Conservation (phyloP, 2,888 invertebrate genomes). For the Phymatocera aterrima region DNA sequence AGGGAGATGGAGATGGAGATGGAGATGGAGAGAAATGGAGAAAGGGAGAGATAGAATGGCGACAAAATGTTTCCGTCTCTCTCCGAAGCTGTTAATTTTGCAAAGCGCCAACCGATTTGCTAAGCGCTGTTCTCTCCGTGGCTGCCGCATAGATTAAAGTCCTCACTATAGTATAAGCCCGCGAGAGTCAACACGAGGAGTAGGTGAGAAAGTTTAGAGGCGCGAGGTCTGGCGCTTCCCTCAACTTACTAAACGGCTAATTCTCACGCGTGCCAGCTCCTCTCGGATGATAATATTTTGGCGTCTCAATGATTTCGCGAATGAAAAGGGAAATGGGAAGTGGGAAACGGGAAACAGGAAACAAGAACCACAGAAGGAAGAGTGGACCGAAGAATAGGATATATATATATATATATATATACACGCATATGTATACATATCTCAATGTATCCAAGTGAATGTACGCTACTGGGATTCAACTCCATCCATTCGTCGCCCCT, state of each 20-base stretch:
- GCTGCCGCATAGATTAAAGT: conserved; percentile 34
- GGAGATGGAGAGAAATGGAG: conserved; percentile 25
- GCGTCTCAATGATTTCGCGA: background rate
- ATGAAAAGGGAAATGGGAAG: no score
- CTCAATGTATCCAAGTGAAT: no score
- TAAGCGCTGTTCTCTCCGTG: conserved; percentile 19
- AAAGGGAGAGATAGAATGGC: conserved; percentile 2
- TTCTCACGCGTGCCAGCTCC: conserved; percentile 13
- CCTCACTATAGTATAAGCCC: background rate
- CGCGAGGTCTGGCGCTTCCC: background rate
- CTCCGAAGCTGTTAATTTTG: conserved; percentile 36
- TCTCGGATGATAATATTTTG: conserved; percentile 5
- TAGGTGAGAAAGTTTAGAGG: background rate
- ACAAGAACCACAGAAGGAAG: background rate
- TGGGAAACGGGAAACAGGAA: no score
- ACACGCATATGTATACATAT: no score
- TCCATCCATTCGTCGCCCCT: no score
- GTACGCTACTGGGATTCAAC: no score
- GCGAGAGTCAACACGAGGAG: background rate
- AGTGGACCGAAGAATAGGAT: no score
- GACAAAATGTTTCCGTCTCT: background rate
- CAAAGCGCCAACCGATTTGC: conserved; percentile 41
- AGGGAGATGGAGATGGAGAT: background rate
- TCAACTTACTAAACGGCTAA: conserved; percentile 35
- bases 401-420: no score